Evolutionary conservation across 2,888 invertebrate species (phyloP), one percentile per base, ranked within the genome.

Genomic region (Tubulanus polymorphus): DNA sequence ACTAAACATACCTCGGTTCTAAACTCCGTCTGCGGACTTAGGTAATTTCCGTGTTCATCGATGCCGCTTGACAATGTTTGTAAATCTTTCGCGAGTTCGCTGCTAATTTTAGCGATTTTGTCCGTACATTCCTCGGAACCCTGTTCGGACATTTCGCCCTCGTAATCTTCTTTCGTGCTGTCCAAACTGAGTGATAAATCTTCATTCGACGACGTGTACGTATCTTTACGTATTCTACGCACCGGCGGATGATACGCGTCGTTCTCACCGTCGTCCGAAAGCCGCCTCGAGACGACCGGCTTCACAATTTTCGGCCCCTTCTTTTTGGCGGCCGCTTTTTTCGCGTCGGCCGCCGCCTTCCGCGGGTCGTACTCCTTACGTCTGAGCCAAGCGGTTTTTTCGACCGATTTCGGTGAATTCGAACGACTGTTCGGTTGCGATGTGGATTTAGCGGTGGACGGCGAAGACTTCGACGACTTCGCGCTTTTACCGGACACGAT

Each of bases 321-420:
- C 25, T 58, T 53, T 57, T 72, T 72, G 32, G 68, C 63, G n/a
- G n/a, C n/a, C n/a, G n/a, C n/a, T n/a, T n/a, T n/a, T 58, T 74
- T 74, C 29, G 74, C 93, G 75, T 93, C 91, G 23, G 91, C 91
- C 0, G 93, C 94, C 0, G 94, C 91, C 77, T 89, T 90, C 85
- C 91, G 88, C 28, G 95, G 95, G 81, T 96, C 93, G 80, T 96
- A 96, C 67, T 90, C 92, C 70, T 94, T 94, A 61, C 96, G 83
- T 57, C 95, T 85, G 75, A 93, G 91, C 95, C 95, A 96, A 81
- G 94, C 94, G 78, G 92, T 87, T 73, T 91, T 90, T 8, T 87
- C 86, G 79, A 93, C 92, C 77, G 71, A 65, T 60, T 65, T 70
- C 0, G 73, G 72, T 18, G 74, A 71, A 57, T 67, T 68, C 23